These are phyloP conservation scores for Gyps fulvus DNA, from an alignment of 2,113 vertebrate species.

Conservation along the genomic window DNA sequence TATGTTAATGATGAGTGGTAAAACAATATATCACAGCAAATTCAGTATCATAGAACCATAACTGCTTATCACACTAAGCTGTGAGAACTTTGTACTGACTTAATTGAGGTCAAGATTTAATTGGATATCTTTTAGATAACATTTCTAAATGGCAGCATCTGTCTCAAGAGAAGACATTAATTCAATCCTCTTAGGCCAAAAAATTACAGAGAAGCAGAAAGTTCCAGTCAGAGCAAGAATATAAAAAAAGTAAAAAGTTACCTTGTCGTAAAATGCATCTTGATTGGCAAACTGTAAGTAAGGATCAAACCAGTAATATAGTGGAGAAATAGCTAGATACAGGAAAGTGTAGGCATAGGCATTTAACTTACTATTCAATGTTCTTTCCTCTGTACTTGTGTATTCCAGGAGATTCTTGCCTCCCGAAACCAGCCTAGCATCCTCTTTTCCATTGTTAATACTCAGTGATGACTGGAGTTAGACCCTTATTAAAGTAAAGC, in stretches of 20 bases:
- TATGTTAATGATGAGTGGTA: neutral
- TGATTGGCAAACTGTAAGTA: neutral
- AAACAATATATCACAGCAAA: neutral
- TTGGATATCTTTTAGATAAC: neutral
- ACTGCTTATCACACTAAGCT: neutral
- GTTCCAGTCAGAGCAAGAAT: neutral
- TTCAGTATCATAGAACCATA: neutral
- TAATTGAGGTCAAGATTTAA: slow-evolving; percentile 33
- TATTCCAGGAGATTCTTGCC: neutral
- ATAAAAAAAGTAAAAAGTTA: neutral
- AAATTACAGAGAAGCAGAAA: neutral
- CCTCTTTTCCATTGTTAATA: neutral
- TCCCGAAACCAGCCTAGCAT: neutral
- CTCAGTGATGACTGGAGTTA: neutral
- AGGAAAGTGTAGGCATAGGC: neutral
- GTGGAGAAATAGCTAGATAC: neutral
- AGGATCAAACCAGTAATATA: neutral
- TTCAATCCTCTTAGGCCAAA: slow-evolving; percentile 1
- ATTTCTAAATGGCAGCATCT: neutral
- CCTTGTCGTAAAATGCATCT: neutral
- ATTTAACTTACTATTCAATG: neutral
- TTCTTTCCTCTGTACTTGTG: neutral
- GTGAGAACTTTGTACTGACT: neutral
- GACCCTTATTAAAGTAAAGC: neutral
- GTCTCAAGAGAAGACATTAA: neutral